Evolutionary conservation across 1,140 invertebrate genomes (phyloP), one percentile per base, ranked within the genome.

Genomic region (Aphidius gifuensis): DNA sequence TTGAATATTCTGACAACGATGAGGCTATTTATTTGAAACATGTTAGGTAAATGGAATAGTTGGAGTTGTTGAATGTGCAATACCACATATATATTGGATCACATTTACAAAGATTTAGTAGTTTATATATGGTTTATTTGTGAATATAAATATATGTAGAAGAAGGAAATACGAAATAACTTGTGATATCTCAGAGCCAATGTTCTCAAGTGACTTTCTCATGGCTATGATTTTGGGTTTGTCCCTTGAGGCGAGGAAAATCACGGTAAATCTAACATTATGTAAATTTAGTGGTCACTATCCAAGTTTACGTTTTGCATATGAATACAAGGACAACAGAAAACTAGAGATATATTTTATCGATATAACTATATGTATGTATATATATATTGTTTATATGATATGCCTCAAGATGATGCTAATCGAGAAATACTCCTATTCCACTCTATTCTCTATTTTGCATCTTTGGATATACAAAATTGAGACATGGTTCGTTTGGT

Each of bases 191-290:
- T 50, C 50, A 16, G 9, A 44, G 47, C 11, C 47, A 43, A 57
- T 50, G 16, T 16, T 32, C 32, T 9, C 21, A 9, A 23, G 8
- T 9, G 48, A 21, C 48, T 9, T 21, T 49, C 48, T 49, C 48
- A 49, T 53, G 6, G 21, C 50, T 8, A 40, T 32, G 38, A 32
- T 46, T 38, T 50, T 44, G 38, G 11, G 38, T 60, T 32, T 32
- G 38, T 43, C 39, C 54, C 54, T 39, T 44, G 40, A 46, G 48
- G 43, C 56, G 46, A 55, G 58, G 57, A 72, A 79, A 80, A 80
- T 80, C 77, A 79, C 76, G 74, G 76, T 71, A 77, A 78, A 79
- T 80, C 78, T 80, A 73, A 76, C 76, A 73, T 79, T 81, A 80
- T 80, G 79, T 69, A 81, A 77, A 81, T 80, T 60, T 68, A 57